Conservation (phyloP, 2,888 invertebrate species). For the Plebejus melissa region DNA sequence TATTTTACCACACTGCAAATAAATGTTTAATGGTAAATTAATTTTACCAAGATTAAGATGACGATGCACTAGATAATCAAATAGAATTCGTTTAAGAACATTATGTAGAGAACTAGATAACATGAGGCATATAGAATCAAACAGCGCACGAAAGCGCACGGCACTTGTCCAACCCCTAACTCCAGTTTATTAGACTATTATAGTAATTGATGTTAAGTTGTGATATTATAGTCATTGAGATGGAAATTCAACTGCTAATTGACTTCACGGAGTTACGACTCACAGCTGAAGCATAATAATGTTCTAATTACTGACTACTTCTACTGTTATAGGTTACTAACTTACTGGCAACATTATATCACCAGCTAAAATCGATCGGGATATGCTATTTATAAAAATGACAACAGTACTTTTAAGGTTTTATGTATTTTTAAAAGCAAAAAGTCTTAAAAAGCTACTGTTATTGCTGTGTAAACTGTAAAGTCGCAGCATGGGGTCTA, state of each 20-base stretch:
- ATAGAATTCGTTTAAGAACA: too few species aligned
- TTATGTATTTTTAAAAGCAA: not conserved
- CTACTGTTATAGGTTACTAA: not conserved
- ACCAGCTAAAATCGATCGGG: not conserved
- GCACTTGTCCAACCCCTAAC: not conserved
- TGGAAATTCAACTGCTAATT: slow-evolving; percentile 4
- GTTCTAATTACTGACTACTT: not conserved
- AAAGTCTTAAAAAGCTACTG: not conserved
- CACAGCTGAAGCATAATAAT: not conserved
- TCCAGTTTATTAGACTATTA: not conserved
- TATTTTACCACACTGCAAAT: too few species aligned
- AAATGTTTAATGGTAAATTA: too few species aligned
- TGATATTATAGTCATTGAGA: too few species aligned
- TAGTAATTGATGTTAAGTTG: not conserved
- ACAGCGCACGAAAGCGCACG: not conserved
- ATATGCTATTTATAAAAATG: not conserved
- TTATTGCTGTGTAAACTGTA: not conserved
- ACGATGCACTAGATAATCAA: too few species aligned
- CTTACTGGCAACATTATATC: not conserved
- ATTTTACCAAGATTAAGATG: not conserved
- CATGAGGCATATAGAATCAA: not conserved
- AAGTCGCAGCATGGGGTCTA: not conserved
- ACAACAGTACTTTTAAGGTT: not conserved
- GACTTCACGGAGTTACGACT: not conserved
- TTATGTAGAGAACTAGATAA: too few species aligned